These are phyloP conservation scores for Galerucella nymphaeae DNA, from an alignment of 2,888 invertebrate genomes.

Conservation along the genomic window DNA sequence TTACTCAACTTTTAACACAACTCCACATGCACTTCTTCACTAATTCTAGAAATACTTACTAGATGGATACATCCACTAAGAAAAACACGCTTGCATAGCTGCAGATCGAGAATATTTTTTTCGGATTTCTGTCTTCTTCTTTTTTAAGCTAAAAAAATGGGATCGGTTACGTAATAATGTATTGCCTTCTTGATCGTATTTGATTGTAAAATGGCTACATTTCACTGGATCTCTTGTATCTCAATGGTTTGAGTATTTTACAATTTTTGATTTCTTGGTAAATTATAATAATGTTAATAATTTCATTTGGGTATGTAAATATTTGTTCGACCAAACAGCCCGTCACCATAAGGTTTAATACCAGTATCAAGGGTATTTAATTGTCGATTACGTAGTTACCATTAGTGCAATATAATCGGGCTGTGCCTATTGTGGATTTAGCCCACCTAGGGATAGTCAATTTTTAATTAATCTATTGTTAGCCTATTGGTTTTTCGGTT, in stretches of 20 bases:
- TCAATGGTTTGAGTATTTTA: not conserved
- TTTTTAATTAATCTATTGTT: conserved; percentile 64
- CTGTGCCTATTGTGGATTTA: conserved; percentile 54
- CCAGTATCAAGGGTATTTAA: conserved; percentile 46
- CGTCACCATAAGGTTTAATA: conserved; percentile 47
- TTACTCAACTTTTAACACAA: not conserved
- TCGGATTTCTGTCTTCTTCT: not conserved
- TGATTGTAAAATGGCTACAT: not conserved
- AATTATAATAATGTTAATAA: not conserved
- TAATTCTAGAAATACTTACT: not conserved
- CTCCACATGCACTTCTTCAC: not conserved
- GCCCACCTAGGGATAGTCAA: conserved; percentile 64
- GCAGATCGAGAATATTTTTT: not conserved
- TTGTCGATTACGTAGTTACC: conserved; percentile 61
- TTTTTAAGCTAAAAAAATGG: not conserved
- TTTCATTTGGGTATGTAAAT: conserved; percentile 17
- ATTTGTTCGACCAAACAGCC: conserved; percentile 36
- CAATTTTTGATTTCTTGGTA: conserved; percentile 3
- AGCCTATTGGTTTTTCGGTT: conserved; percentile 61
- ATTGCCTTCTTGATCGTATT: too few species aligned
- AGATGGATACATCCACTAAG: not conserved
- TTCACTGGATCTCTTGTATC: not conserved
- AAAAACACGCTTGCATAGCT: not conserved
- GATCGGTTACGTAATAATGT: not conserved
- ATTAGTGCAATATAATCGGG: conserved; percentile 65